Conservation (phyloP, 2,888 invertebrate genomes). For the Clunio marinus region DNA sequence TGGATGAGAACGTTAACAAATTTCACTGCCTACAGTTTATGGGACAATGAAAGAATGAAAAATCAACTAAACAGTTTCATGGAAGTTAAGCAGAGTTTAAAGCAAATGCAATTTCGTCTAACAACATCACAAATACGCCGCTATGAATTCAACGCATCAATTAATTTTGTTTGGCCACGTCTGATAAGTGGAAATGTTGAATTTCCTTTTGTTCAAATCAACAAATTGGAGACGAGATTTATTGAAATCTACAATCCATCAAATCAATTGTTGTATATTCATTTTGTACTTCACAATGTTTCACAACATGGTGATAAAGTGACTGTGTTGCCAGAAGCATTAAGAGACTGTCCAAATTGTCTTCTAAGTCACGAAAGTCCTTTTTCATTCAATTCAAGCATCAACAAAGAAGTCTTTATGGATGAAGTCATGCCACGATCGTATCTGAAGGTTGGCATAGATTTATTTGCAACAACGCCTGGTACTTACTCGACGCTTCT, state of each 20-base stretch:
- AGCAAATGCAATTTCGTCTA: slow-evolving; percentile 47
- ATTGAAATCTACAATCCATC: slow-evolving; percentile 49
- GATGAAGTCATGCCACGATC: slow-evolving; percentile 45
- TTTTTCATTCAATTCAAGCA: slow-evolving; percentile 41
- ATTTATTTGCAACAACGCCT: slow-evolving; percentile 45
- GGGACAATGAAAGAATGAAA: slow-evolving; percentile 45
- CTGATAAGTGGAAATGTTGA: slow-evolving; percentile 46
- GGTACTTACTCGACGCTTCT: slow-evolving; percentile 49
- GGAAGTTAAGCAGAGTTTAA: slow-evolving; percentile 47
- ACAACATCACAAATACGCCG: slow-evolving; percentile 48
- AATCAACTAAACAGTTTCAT: slow-evolving; percentile 38
- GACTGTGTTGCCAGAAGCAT: slow-evolving; percentile 48
- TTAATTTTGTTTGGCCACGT: slow-evolving; percentile 51
- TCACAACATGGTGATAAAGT: slow-evolving; percentile 46
- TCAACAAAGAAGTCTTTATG: slow-evolving; percentile 47
- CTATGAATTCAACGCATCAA: slow-evolving; percentile 48
- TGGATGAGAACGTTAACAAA: slow-evolving; percentile 35
- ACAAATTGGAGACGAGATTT: slow-evolving; percentile 42
- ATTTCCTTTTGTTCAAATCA: slow-evolving; percentile 47
- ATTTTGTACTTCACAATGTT: slow-evolving; percentile 41
- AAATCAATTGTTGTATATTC: slow-evolving; percentile 44
- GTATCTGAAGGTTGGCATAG: slow-evolving; percentile 45
- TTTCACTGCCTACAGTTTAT: slow-evolving; percentile 43
- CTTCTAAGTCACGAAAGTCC: slow-evolving; percentile 22
- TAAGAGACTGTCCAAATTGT: slow-evolving; percentile 41